Percentiles rank a stretch among this genome's conserved stretches.
phyloP scores from a whole-genome alignment of 2,113 vertebrate species.

The Hippocampus guttulatus region DNA sequence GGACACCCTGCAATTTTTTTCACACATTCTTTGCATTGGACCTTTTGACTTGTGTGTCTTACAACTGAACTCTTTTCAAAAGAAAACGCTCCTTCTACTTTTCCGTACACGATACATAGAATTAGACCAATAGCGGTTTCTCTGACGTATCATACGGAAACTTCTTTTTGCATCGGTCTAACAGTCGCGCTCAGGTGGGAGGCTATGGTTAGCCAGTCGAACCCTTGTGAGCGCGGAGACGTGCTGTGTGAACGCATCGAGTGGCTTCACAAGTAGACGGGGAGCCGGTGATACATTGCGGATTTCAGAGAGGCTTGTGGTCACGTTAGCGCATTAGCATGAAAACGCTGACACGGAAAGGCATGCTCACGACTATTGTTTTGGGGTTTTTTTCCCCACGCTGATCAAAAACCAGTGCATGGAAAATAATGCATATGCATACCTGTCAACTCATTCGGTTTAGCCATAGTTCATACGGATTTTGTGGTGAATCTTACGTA shows the following conservation, averaged over 20 bases:
- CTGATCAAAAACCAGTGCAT: not conserved
- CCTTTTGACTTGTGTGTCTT: not conserved
- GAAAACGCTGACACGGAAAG: not conserved
- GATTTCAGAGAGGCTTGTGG: not conserved
- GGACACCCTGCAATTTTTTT: constrained; percentile 14
- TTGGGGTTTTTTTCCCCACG: not conserved
- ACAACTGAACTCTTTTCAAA: not conserved
- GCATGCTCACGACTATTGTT: not conserved
- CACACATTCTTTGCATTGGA: not conserved
- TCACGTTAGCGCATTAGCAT: not conserved
- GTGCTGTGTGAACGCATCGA: constrained; percentile 27
- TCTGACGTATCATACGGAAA: constrained; percentile 52
- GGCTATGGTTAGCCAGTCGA: constrained; percentile 49
- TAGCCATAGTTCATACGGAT: too few species aligned
- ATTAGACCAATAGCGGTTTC: constrained; percentile 37
- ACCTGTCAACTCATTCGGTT: too few species aligned
- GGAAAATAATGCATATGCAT: not conserved
- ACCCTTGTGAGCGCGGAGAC: constrained; percentile 21
- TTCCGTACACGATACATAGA: not conserved
- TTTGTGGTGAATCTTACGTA: too few species aligned
- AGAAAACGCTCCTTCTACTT: not conserved
- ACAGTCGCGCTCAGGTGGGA: constrained; percentile 23
- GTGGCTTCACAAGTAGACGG: not conserved
- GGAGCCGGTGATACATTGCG: constrained; percentile 19
- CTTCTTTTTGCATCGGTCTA: constrained; percentile 2